Conservation (phyloP, 2,113 vertebrate genomes). For the Leptobrachium leishanense region DNA sequence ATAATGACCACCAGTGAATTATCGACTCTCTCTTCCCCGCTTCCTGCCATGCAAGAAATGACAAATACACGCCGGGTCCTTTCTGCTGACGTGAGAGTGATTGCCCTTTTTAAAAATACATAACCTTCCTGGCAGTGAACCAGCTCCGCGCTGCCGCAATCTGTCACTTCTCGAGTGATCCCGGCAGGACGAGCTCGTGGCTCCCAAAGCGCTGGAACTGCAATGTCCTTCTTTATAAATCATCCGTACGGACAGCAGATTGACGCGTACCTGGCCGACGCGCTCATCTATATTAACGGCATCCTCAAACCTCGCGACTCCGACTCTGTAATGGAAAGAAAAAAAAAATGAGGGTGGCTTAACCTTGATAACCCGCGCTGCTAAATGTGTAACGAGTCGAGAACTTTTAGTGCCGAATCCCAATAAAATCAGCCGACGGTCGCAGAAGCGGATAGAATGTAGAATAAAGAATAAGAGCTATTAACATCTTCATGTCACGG, state of each 20-base stretch:
- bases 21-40: background rate
- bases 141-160: background rate
- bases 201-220: constrained; percentile 10
- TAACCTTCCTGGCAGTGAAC: constrained; percentile 16
- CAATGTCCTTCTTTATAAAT: constrained; percentile 18
- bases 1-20: constrained; percentile 10
- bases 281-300: background rate
- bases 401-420: too few relatives aligned
- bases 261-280: background rate
- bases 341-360: background rate
- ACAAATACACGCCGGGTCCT: background rate
- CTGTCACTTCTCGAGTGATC: constrained; percentile 28
- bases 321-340: background rate
- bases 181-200: background rate
- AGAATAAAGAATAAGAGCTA: too few relatives aligned
- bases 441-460: too few relatives aligned
- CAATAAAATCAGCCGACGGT: too few relatives aligned
- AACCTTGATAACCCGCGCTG: background rate
- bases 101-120: constrained; percentile 39
- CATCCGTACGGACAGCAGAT: background rate
- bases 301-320: background rate
- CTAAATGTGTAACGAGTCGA: background rate
- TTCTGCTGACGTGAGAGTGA: constrained; percentile 13
- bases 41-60: constrained; percentile 8
- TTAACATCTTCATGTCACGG: too few relatives aligned